These are phyloP conservation scores for Heliconius eleuchia DNA, from an alignment of 1,140 invertebrate genomes.

Conservation along the genomic window DNA sequence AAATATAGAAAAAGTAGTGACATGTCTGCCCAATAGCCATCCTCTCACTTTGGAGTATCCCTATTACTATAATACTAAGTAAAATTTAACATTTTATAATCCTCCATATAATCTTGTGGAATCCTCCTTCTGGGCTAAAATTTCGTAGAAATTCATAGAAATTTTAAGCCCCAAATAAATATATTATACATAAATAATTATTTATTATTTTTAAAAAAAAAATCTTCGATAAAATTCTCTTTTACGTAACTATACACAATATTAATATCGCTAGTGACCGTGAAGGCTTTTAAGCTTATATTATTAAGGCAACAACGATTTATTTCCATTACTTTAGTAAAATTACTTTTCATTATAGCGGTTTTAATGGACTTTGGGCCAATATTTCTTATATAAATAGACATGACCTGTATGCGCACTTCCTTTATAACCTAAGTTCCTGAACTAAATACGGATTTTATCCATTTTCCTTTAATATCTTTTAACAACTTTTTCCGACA, in stretches of 20 bases:
- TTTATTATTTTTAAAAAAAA: no score
- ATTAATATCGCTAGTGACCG: slow-evolving; percentile 1
- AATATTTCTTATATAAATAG: not conserved
- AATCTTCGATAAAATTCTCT: not conserved
- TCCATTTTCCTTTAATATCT: not conserved
- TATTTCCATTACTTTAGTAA: slow-evolving; percentile 11
- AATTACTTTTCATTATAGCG: slow-evolving; percentile 3
- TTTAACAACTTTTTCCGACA: no score
- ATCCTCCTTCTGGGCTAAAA: no score
- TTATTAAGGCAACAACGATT: not conserved
- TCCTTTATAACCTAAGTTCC: not conserved
- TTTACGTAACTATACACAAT: not conserved
- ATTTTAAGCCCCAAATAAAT: no score
- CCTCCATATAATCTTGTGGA: no score
- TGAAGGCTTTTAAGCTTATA: slow-evolving; percentile 9
- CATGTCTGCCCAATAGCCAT: no score
- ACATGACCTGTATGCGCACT: not conserved
- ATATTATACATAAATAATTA: no score
- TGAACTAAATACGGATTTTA: not conserved
- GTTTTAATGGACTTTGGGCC: slow-evolving; percentile 12
- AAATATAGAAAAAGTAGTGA: no score
- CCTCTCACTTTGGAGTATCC: no score
- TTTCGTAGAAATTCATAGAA: no score
- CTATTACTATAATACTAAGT: no score
- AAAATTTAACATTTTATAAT: no score